Conservation (phyloP, 2,797 vertebrate species). For the Xenops minutus region DNA sequence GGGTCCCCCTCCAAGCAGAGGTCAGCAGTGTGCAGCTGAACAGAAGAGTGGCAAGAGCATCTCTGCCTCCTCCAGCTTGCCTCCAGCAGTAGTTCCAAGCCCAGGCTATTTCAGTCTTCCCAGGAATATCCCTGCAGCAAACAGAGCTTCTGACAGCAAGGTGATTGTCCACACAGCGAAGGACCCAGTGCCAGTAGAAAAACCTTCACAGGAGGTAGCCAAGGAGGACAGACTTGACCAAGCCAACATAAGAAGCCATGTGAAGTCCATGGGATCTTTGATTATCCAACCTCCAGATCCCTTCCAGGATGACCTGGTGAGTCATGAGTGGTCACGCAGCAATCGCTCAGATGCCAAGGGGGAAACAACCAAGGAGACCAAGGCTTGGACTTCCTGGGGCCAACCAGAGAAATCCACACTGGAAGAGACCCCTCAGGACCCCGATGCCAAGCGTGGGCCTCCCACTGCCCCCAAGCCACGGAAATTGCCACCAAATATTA, state of each 20-base stretch:
- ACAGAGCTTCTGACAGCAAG: background rate
- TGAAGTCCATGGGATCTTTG: background rate
- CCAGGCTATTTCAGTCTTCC: conserved; percentile 59
- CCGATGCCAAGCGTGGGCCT: conserved; percentile 52
- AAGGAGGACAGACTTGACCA: background rate
- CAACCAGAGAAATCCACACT: background rate
- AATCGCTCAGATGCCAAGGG: background rate
- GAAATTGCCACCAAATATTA: conserved; percentile 76
- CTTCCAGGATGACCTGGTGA: conserved; percentile 49
- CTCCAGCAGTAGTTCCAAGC: background rate
- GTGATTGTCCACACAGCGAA: fast-evolving
- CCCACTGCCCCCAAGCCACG: conserved; percentile 86
- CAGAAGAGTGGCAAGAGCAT: background rate
- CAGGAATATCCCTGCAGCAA: conserved; percentile 15
- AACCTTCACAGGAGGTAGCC: background rate
- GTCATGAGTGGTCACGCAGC: background rate
- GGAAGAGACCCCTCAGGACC: conserved; percentile 4
- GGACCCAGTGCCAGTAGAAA: background rate
- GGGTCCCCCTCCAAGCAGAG: background rate
- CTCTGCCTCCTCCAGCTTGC: background rate
- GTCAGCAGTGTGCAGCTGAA: background rate
- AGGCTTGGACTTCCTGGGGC: background rate
- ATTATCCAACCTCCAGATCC: conserved; percentile 63
- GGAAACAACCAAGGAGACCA: background rate
- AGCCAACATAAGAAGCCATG: fast-evolving